Evolutionary conservation across 2,888 invertebrate genomes (phyloP).

Genomic region (Drosophila atroscutellata): DNA sequence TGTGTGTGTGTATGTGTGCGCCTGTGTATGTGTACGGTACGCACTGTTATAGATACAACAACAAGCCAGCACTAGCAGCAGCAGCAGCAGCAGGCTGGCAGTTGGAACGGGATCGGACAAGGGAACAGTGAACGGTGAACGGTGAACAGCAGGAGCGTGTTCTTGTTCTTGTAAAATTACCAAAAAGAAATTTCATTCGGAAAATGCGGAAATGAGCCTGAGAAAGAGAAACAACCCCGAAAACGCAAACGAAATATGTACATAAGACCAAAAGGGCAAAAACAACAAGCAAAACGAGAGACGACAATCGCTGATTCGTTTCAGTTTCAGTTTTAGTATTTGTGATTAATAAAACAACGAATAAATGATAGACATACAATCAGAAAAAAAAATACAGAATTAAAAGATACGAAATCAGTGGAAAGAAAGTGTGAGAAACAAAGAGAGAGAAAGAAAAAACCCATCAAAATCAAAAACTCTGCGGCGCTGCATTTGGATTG

Average conservation of each 20-base stretch:
- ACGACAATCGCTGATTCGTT: constrained; percentile 25
- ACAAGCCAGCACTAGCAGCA: constrained; percentile 57
- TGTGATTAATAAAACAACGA: constrained; percentile 55
- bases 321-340: constrained; percentile 25
- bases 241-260: constrained; percentile 59
- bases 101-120: constrained; percentile 30
- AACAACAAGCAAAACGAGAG: constrained; percentile 42
- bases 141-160: constrained; percentile 56
- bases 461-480: constrained; percentile 59
- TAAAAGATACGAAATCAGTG: constrained; percentile 41
- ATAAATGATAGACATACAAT: constrained; percentile 28
- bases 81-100: constrained; percentile 32
- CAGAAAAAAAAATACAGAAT: constrained; percentile 13
- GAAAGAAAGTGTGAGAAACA: constrained; percentile 74
- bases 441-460: constrained; percentile 34
- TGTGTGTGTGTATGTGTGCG: constrained; percentile 43
- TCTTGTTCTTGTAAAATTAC: constrained; percentile 80
- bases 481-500: constrained; percentile 70
- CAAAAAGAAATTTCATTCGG: constrained; percentile 79
- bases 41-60: constrained; percentile 78
- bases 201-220: constrained; percentile 77
- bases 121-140: constrained; percentile 27
- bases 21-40: constrained; percentile 57
- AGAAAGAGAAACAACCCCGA: constrained; percentile 75
- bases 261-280: constrained; percentile 46